Conservation (phyloP, 1,140 invertebrate species). For the Drosophila athabasca region DNA sequence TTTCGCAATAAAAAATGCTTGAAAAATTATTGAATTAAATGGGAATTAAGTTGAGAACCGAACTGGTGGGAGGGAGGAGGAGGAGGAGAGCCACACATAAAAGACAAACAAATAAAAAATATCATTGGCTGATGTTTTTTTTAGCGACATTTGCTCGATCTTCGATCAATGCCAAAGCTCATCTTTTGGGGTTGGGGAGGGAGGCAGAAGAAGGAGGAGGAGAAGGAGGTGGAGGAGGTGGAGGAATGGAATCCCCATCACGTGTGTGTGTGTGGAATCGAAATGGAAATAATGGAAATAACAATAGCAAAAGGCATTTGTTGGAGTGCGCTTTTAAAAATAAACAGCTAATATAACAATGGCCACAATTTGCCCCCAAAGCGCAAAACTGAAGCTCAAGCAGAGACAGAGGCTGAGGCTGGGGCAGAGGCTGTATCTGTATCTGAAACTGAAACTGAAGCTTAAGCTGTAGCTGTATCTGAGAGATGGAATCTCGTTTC, state of each 20-base stretch:
- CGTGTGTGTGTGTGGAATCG: constrained; percentile 30
- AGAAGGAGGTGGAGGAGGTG: constrained; percentile 2
- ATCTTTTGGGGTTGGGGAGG: background rate
- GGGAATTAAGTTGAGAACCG: constrained; percentile 52
- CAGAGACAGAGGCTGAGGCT: constrained; percentile 17
- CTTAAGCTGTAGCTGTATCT: constrained; percentile 1
- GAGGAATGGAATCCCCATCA: constrained; percentile 23
- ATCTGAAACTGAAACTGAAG: background rate
- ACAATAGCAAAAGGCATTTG: constrained; percentile 53
- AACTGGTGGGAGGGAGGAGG: background rate
- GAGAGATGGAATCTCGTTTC: constrained; percentile 36
- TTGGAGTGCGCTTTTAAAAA: constrained; percentile 74
- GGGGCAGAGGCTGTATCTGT: background rate
- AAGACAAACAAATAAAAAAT: constrained; percentile 30
- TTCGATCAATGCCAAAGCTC: constrained; percentile 58
- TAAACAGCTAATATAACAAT: constrained; percentile 78
- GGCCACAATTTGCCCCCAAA: constrained; percentile 64
- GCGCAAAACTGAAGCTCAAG: constrained; percentile 26
- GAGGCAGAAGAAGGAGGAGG: background rate
- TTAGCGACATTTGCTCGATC: constrained; percentile 60
- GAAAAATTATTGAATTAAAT: constrained; percentile 65
- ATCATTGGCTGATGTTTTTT: constrained; percentile 52
- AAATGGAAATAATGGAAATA: constrained; percentile 49
- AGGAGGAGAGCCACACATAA: constrained; percentile 10
- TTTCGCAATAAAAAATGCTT: constrained; percentile 42